These are phyloP conservation scores for Stigmatopora nigra DNA, from an alignment of 2,113 vertebrate species.

Conservation along the genomic window DNA sequence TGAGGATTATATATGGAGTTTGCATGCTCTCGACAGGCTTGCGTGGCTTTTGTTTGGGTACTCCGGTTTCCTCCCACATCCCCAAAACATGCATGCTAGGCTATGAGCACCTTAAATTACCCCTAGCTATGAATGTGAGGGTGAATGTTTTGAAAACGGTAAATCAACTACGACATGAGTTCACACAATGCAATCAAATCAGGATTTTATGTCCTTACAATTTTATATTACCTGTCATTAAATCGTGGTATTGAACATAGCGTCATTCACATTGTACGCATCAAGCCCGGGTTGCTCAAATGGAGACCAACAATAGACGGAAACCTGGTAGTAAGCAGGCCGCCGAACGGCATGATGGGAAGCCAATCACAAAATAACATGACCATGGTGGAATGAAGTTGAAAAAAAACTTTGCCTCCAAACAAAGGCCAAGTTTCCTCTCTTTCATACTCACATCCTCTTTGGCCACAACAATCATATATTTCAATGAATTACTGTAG, in stretches of 20 bases:
- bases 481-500: background rate
- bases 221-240: constrained; percentile 3
- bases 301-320: constrained; percentile 65
- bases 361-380: constrained; percentile 49
- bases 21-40: no score
- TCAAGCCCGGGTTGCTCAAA: constrained; percentile 11
- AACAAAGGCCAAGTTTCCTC: constrained; percentile 61
- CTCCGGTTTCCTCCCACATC: no score
- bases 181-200: background rate
- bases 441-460: constrained; percentile 58
- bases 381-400: constrained; percentile 41
- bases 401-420: constrained; percentile 18
- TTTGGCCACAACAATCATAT: constrained; percentile 2
- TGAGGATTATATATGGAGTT: no score
- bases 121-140: background rate
- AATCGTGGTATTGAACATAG: constrained; percentile 24
- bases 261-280: background rate
- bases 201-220: background rate
- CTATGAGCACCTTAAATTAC: no score
- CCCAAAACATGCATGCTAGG: no score
- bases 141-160: background rate
- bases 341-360: constrained; percentile 44
- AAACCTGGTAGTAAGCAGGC: constrained; percentile 47
- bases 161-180: background rate
- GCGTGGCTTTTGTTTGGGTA: no score